Conservation (phyloP, 2,888 invertebrate genomes). For the Caenorhabditis sp. region DNA sequence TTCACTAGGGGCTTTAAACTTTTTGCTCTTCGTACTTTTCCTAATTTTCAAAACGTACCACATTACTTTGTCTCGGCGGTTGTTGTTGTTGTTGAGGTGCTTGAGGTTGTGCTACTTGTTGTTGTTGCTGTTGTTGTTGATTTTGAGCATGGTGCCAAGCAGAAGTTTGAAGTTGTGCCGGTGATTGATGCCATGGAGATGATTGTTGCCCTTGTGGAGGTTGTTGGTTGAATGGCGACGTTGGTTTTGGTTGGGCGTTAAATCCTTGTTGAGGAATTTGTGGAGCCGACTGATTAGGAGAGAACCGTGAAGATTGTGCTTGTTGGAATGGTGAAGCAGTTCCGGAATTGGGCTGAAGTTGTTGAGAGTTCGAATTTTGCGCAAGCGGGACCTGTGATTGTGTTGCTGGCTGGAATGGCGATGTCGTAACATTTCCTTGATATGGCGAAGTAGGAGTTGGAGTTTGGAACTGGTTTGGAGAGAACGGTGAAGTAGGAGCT, state of each 20-base stretch:
- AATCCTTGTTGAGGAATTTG: not conserved
- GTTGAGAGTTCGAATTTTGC: not conserved
- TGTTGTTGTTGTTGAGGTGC: constrained; percentile 13
- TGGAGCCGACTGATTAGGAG: not conserved
- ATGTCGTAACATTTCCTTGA: no score
- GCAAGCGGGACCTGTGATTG: not conserved
- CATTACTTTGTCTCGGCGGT: not conserved
- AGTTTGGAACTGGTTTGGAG: not conserved
- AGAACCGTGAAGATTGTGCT: not conserved
- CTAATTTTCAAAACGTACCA: not conserved
- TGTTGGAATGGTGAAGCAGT: not conserved
- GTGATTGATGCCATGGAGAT: not conserved
- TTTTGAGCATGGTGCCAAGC: not conserved
- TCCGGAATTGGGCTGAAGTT: not conserved
- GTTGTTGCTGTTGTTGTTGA: constrained; percentile 14
- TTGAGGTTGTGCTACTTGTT: constrained; percentile 7
- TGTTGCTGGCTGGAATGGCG: no score
- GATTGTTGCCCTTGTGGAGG: no score
- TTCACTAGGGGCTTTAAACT: no score
- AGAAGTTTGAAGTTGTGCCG: not conserved
- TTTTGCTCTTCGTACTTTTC: no score
- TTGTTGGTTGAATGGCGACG: no score
- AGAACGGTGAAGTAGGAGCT: no score
- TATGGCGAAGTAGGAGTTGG: not conserved
- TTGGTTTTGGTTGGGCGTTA: not conserved